Percentiles rank a stretch among this genome's conserved stretches.
Evolutionary conservation across 1,140 invertebrate species (phyloP).

Genomic region (Marisa cornuarietis): DNA sequence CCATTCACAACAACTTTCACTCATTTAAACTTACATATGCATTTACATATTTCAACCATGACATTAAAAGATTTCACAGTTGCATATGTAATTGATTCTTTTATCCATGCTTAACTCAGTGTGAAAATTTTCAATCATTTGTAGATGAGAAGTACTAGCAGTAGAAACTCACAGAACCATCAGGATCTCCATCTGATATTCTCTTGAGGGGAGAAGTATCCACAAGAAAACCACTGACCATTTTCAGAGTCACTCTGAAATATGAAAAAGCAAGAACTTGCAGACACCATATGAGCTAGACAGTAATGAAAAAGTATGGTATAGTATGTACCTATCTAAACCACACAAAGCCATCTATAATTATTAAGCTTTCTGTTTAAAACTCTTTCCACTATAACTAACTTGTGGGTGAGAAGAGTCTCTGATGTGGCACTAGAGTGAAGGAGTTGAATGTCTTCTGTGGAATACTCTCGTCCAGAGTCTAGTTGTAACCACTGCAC

Average conservation of each 20-base stretch:
- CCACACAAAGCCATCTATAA: too few species aligned
- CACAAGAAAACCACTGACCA: background rate
- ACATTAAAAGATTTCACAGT: too few species aligned
- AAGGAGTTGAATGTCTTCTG: slow-evolving; percentile 26
- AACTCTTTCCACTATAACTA: background rate
- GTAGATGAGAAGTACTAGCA: too few species aligned
- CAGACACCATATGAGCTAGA: background rate
- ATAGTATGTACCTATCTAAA: too few species aligned
- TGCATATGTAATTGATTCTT: too few species aligned
- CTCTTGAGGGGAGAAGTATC: slow-evolving; percentile 13
- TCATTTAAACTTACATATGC: too few species aligned
- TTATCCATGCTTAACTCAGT: too few species aligned
- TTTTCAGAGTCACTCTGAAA: slow-evolving; percentile 13
- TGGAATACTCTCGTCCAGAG: slow-evolving; percentile 36
- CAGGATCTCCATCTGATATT: background rate
- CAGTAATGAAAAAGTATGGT: background rate
- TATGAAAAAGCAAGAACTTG: background rate
- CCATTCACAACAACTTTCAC: too few species aligned
- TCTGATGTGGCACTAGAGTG: slow-evolving; percentile 28
- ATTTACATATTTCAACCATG: too few species aligned
- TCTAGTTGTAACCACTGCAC: slow-evolving; percentile 44
- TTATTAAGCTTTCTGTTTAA: too few species aligned
- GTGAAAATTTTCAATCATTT: too few species aligned
- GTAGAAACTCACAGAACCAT: background rate
- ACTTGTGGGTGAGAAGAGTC: slow-evolving; percentile 32